These are phyloP conservation scores for Enchytraeus crypticus DNA, from an alignment of 2,888 invertebrate species.

Conservation along the genomic window DNA sequence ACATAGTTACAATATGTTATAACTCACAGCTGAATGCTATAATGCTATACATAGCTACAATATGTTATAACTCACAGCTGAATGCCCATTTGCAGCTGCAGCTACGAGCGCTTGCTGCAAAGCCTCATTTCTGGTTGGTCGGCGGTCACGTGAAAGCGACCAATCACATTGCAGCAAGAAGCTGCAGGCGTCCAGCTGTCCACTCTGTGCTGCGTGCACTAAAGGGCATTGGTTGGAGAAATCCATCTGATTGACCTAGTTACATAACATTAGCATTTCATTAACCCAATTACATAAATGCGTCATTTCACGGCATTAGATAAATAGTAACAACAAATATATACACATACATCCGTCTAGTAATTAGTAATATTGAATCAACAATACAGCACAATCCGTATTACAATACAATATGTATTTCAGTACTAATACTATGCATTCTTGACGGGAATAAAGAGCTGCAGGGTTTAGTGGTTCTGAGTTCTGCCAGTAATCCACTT, in stretches of 20 bases:
- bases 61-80: background rate
- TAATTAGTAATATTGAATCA: too few species aligned
- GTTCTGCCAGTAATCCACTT: too few species aligned
- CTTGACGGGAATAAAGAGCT: too few species aligned
- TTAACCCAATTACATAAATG: too few species aligned
- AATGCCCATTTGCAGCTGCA: slow-evolving; percentile 55
- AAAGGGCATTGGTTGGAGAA: slow-evolving; percentile 58
- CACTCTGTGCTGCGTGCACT: slow-evolving; percentile 81
- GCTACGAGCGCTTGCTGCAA: slow-evolving; percentile 79
- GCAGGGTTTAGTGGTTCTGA: too few species aligned
- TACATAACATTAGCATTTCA: background rate
- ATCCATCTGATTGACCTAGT: slow-evolving; percentile 45
- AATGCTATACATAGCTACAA: too few species aligned
- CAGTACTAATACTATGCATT: too few species aligned
- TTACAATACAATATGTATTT: too few species aligned
- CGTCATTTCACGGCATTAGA: too few species aligned
- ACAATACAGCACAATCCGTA: too few species aligned
- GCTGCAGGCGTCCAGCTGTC: slow-evolving; percentile 75
- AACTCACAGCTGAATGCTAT: slow-evolving; percentile 6
- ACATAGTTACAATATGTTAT: too few species aligned
- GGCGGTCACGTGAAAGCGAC: slow-evolving; percentile 50
- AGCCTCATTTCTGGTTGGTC: slow-evolving; percentile 57
- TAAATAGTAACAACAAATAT: background rate
- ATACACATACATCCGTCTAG: too few species aligned
- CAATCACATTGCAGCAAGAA: slow-evolving; percentile 81